Evolutionary conservation across 1,140 invertebrate species (phyloP), one percentile per base, ranked within the genome.

Genomic region (Saccostrea cuccullata): DNA sequence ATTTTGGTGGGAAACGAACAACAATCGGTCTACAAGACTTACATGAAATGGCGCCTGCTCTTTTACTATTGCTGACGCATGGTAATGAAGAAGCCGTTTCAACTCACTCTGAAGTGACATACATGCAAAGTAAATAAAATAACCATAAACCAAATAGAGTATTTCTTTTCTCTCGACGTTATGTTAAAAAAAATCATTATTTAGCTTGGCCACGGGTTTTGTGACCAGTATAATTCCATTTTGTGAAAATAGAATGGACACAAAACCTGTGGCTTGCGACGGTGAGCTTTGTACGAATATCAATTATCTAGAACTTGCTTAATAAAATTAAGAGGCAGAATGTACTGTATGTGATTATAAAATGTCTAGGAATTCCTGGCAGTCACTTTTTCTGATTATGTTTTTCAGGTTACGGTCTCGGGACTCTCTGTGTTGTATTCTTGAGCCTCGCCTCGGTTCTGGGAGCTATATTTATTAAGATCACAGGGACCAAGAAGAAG

Each of bases 361-460:
- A 20, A 64, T 64, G 15, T 20, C 15, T 8, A 47, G 9, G 47
- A 47, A 47, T 47, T 47, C 47, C 47, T 47, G 47, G 9, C 47
- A 47, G 47, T 47, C 6, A 47, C 47, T 47, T 47, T 64, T 20
- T 64, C 2, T 0, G n/a, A 2, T 36, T 1, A 13, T 36, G 1
- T 36, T 30, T 30, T 73, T 30, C 30, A 95, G 95, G 90, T 3
- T 95, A 95, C 89, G 94, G 94, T 17, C 94, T 93, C 82, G 92
- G 94, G 6, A 92, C 92, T 2, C 82, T 94, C 20, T 86, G 93
- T 12, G 95, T 95, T 12, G 82, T 92, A 12, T 89, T 95, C 82
- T 93, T 95, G 86, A 93, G 92, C 83, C 23, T 93, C 30, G 91
- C 91, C 64, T 93, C 94, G 0, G 56, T 95, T 11, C 82, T 91